These are phyloP conservation scores for Cyclopterus lumpus DNA, from an alignment of 2,797 vertebrate genomes.

Conservation along the genomic window DNA sequence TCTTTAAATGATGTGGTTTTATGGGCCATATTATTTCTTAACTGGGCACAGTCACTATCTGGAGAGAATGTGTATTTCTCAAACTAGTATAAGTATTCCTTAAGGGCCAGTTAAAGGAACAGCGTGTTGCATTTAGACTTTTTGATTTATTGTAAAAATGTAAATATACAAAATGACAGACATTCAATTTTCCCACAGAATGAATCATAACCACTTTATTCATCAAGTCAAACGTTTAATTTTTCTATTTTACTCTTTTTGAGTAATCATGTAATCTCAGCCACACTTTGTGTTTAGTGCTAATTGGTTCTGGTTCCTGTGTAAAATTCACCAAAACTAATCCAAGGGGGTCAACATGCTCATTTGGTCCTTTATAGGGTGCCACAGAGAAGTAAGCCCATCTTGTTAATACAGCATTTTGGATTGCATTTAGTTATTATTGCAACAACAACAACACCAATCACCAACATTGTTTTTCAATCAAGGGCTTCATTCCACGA, in stretches of 20 bases:
- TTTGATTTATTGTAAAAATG: background rate
- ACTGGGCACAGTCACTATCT: background rate
- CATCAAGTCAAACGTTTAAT: background rate
- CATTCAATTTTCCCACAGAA: background rate
- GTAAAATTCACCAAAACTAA: conserved; percentile 22
- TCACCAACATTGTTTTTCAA: background rate
- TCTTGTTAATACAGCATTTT: conserved; percentile 10
- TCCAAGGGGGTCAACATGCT: background rate
- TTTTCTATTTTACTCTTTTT: background rate
- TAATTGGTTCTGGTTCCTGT: background rate
- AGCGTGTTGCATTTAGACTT: background rate
- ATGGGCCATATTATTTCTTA: background rate
- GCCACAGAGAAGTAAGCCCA: background rate
- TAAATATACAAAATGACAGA: background rate
- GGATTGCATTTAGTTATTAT: background rate
- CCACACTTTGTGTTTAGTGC: background rate
- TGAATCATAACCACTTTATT: background rate
- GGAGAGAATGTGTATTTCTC: background rate
- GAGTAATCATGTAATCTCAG: background rate
- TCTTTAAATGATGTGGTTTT: background rate
- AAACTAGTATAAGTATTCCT: conserved; percentile 1
- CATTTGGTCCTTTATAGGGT: conserved; percentile 12
- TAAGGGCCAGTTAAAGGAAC: background rate
- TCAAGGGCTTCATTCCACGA: background rate
- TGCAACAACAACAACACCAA: background rate